phyloP scores from a whole-genome alignment of 2,797 vertebrate genomes.

The Acestrorhynchus altus region DNA sequence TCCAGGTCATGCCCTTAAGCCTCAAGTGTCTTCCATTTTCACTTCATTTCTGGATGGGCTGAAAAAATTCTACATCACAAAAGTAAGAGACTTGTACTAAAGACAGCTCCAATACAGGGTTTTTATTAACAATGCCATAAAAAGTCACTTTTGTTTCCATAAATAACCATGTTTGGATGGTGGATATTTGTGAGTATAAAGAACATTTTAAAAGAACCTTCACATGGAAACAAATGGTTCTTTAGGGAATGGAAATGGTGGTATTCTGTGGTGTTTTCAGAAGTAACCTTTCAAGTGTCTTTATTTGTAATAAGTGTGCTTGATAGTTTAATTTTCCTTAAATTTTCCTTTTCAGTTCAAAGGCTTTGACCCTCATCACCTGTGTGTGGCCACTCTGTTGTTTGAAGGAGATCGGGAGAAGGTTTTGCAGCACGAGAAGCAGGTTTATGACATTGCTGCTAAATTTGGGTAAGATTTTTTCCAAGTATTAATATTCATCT shows the following conservation, averaged over 20 bases:
- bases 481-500: too few relatives aligned
- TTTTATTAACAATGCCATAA: too few relatives aligned
- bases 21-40: slow-evolving; percentile 98
- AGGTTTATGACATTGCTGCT: slow-evolving; percentile 97
- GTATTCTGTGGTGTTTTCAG: too few relatives aligned
- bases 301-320: too few relatives aligned
- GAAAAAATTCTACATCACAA: slow-evolving; percentile 99
- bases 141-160: too few relatives aligned
- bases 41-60: slow-evolving; percentile 97
- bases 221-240: too few relatives aligned
- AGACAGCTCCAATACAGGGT: too few relatives aligned
- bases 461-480: slow-evolving; percentile 89
- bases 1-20: slow-evolving; percentile 97
- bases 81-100: slow-evolving; percentile 77
- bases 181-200: too few relatives aligned
- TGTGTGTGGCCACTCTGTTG: slow-evolving; percentile 95
- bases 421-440: slow-evolving; percentile 98
- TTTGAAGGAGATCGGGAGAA: slow-evolving; percentile 96
- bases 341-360: slow-evolving; percentile 86
- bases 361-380: slow-evolving; percentile 91
- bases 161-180: too few relatives aligned
- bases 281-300: too few relatives aligned
- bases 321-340: neutral
- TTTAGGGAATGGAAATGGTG: too few relatives aligned
- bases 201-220: too few relatives aligned